Evolutionary conservation across 2,888 invertebrate species (phyloP).

Genomic region (Isoperla grammatica): DNA sequence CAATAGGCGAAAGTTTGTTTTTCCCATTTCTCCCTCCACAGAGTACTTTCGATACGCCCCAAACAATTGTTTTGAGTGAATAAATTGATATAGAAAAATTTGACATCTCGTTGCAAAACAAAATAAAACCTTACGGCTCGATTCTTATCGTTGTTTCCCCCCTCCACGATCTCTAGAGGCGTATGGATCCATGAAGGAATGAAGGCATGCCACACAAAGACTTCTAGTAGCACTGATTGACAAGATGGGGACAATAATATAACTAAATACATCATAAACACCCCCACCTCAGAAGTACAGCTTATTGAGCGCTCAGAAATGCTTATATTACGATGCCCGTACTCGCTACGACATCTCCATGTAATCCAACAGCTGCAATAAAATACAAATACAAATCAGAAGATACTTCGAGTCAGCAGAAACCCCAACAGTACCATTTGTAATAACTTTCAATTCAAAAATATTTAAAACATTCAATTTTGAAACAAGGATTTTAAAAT

Average conservation of each 20-base stretch:
- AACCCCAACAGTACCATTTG: too few relatives aligned
- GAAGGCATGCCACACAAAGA: conserved; percentile 18
- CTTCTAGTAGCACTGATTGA: conserved; percentile 19
- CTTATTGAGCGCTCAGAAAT: too few relatives aligned
- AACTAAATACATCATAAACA: too few relatives aligned
- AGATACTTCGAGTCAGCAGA: too few relatives aligned
- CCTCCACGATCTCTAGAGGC: conserved; percentile 20
- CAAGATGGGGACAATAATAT: conserved; percentile 17
- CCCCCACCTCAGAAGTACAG: too few relatives aligned
- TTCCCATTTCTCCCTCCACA: conserved; percentile 14
- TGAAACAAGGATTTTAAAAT: too few relatives aligned
- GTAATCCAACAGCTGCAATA: too few relatives aligned
- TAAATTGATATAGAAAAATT: not conserved
- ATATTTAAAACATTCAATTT: too few relatives aligned
- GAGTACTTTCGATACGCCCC: conserved; percentile 5
- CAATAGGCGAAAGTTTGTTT: conserved; percentile 14
- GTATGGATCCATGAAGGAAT: conserved; percentile 18
- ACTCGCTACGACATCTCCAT: too few relatives aligned
- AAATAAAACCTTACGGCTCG: not conserved
- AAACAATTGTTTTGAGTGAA: not conserved
- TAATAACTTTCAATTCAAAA: too few relatives aligned
- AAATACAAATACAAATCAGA: too few relatives aligned
- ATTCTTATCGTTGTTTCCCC: not conserved
- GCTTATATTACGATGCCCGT: too few relatives aligned
- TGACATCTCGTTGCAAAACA: not conserved